Percentiles rank a stretch among this genome's conserved stretches.
These are phyloP conservation scores for Anguilla marmorata DNA, from an alignment of 2,797 vertebrate species.

Conservation along the genomic window DNA sequence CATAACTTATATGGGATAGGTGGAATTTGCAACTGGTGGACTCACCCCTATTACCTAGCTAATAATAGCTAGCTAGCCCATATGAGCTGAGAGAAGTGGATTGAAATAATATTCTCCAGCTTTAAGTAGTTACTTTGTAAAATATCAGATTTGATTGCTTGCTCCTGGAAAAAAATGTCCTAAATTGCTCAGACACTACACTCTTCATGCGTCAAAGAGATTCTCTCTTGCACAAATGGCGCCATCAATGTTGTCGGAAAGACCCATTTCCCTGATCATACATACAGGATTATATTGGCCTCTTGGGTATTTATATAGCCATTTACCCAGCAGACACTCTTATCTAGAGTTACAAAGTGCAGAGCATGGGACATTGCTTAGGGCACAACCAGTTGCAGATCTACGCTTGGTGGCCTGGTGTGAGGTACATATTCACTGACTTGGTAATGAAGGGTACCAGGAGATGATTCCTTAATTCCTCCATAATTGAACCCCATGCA, in stretches of 20 bases:
- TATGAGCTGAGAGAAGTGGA: too few species aligned
- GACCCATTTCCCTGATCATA: background rate
- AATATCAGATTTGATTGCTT: too few species aligned
- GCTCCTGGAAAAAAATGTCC: background rate
- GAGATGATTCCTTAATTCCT: background rate
- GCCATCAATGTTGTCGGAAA: background rate
- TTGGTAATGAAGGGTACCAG: background rate
- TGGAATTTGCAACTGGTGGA: too few species aligned
- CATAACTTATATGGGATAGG: too few species aligned
- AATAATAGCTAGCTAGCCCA: too few species aligned
- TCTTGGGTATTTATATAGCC: background rate
- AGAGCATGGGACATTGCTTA: background rate
- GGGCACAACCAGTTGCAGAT: background rate
- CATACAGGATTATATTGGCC: background rate
- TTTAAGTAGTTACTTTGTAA: too few species aligned
- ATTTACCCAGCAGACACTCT: background rate
- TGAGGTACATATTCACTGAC: background rate
- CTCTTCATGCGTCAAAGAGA: too few species aligned
- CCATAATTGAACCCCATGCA: background rate
- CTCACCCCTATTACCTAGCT: too few species aligned
- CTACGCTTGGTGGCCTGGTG: background rate
- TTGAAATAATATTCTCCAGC: too few species aligned
- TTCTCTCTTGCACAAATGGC: background rate
- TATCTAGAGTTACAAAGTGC: background rate
- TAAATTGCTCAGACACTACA: background rate